phyloP scores from a whole-genome alignment of 2,888 invertebrate genomes.

The Epicampocera succincta region DNA sequence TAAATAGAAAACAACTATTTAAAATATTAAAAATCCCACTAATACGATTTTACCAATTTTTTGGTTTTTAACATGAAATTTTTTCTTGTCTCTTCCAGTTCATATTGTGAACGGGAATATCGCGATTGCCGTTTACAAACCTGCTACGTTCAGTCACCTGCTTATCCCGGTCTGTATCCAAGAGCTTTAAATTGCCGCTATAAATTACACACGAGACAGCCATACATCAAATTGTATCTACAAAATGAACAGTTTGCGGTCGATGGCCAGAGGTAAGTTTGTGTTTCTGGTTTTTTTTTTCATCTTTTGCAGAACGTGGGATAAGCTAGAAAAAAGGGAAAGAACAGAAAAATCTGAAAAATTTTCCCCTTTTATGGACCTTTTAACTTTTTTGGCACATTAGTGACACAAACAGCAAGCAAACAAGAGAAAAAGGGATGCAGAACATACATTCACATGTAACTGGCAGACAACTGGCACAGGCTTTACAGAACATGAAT shows the following conservation, averaged over 20 bases:
- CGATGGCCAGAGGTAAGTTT: constrained; percentile 88
- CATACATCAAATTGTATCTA: constrained; percentile 94
- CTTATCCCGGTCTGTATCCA: constrained; percentile 95
- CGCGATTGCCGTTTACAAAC: constrained; percentile 94
- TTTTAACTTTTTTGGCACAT: constrained; percentile 66
- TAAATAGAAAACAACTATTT: too few relatives aligned
- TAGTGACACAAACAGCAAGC: constrained; percentile 48
- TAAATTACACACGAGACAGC: constrained; percentile 92
- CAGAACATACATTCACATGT: constrained; percentile 20
- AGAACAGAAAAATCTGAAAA: too few relatives aligned
- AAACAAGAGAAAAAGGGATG: background rate
- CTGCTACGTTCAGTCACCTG: constrained; percentile 96
- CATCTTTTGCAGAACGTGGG: background rate
- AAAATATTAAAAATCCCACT: too few relatives aligned
- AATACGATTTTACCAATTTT: too few relatives aligned
- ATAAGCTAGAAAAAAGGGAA: constrained; percentile 6
- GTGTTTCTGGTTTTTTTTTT: background rate
- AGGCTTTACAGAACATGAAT: constrained; percentile 43
- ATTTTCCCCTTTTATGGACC: constrained; percentile 33
- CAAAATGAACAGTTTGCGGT: constrained; percentile 97
- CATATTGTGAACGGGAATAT: constrained; percentile 94
- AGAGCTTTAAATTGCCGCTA: constrained; percentile 95
- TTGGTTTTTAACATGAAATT: background rate
- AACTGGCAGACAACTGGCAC: constrained; percentile 33
- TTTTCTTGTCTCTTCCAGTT: constrained; percentile 82